phyloP scores from a whole-genome alignment of 2,797 vertebrate species.

The Diglossa cyanea region DNA sequence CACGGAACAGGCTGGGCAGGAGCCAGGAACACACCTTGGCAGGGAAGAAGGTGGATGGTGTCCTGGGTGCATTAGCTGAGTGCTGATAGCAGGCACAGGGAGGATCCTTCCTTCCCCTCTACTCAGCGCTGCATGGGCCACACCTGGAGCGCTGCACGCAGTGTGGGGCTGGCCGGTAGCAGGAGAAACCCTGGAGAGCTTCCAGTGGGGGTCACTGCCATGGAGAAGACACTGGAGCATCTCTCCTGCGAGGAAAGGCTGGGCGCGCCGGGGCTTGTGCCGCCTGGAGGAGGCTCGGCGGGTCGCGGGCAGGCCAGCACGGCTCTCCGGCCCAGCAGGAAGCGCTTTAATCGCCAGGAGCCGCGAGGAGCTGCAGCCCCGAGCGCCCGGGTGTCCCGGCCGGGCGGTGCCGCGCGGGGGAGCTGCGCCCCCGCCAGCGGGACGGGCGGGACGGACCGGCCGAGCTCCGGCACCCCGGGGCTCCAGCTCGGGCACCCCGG shows the following conservation, averaged over 20 bases:
- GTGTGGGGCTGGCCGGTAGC: neutral
- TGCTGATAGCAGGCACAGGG: neutral
- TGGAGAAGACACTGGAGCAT: neutral
- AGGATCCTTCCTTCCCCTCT: neutral
- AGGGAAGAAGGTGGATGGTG: rapidly evolving
- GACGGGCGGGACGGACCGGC: rapidly evolving
- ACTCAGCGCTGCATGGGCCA: neutral
- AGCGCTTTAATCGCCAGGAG: neutral
- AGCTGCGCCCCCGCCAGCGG: neutral
- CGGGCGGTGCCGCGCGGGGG: constrained; percentile 5
- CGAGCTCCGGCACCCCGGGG: no score
- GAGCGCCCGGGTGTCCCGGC: neutral
- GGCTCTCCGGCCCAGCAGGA: rapidly evolving
- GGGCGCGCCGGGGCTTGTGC: neutral
- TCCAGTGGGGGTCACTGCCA: rapidly evolving
- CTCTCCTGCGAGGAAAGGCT: neutral
- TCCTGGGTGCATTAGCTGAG: neutral
- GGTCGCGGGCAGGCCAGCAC: neutral
- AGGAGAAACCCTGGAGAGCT: neutral
- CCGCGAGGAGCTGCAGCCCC: neutral
- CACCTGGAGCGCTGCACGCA: neutral
- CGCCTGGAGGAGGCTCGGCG: neutral
- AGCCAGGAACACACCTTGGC: neutral
- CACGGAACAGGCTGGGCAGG: neutral
- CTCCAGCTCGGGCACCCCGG: neutral